Evolutionary conservation across 2,888 invertebrate species (phyloP).

Genomic region (Notodonta ziczac): DNA sequence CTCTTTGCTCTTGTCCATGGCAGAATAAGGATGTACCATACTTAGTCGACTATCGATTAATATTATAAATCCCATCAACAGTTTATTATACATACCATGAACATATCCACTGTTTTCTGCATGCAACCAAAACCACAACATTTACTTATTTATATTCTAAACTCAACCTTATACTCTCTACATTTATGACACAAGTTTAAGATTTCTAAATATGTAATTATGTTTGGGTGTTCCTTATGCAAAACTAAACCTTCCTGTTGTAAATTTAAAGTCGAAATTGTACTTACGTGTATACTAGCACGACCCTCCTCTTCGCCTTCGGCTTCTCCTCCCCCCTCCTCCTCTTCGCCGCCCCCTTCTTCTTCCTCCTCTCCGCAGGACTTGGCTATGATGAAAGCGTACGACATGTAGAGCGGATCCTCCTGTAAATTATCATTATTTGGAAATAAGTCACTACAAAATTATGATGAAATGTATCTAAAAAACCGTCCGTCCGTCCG

Average conservation of each 20-base stretch:
- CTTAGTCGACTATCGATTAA: too few species aligned
- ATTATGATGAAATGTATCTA: too few species aligned
- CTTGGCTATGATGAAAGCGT: slow-evolving; percentile 98
- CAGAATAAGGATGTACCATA: too few species aligned
- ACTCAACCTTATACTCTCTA: not conserved
- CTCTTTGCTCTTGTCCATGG: too few species aligned
- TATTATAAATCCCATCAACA: too few species aligned
- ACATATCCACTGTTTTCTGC: slow-evolving; percentile 79
- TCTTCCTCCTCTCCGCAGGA: slow-evolving; percentile 99
- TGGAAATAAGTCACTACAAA: too few species aligned
- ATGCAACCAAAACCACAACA: slow-evolving; percentile 47
- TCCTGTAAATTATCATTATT: slow-evolving; percentile 81
- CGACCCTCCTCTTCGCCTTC: slow-evolving; percentile 89
- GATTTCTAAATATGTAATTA: too few species aligned
- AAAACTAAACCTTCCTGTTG: not conserved
- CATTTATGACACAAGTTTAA: too few species aligned
- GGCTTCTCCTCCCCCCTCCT: slow-evolving; percentile 88
- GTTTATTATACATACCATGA: slow-evolving; percentile 67
- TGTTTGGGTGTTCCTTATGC: not conserved
- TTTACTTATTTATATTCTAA: not conserved
- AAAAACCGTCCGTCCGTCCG: too few species aligned
- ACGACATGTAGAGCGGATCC: slow-evolving; percentile 98
- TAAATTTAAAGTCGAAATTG: not conserved
- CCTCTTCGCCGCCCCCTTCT: slow-evolving; percentile 95
- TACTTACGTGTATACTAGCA: slow-evolving; percentile 96